Conservation (phyloP, 2,797 vertebrate species). For the Smutsia temminckii region DNA sequence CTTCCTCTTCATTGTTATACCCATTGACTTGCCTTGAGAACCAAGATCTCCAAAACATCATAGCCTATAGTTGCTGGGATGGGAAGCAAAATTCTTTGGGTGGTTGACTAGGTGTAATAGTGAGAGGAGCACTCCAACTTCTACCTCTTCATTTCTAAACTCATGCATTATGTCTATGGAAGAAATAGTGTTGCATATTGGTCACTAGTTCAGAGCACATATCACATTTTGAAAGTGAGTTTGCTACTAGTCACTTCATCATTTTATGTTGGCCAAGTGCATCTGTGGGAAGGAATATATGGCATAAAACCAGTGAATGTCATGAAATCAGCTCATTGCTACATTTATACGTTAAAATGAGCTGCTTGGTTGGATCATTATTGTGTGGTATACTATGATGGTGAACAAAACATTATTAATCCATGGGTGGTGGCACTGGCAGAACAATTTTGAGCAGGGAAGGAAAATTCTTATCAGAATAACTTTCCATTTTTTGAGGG, state of each 20-base stretch:
- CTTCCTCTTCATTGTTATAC: background rate
- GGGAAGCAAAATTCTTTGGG: background rate
- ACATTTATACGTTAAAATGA: background rate
- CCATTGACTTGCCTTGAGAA: background rate
- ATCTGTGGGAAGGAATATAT: background rate
- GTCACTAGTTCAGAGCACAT: background rate
- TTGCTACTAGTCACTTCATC: background rate
- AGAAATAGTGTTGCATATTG: background rate
- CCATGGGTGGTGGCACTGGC: background rate
- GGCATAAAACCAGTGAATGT: background rate
- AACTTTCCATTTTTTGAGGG: background rate
- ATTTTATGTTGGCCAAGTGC: background rate
- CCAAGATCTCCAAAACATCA: background rate
- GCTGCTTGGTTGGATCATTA: background rate
- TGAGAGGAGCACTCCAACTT: background rate
- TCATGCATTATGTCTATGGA: background rate
- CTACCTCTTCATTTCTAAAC: slow-evolving; percentile 13
- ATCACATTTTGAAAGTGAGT: background rate
- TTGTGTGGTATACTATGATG: background rate
- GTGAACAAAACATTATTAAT: background rate
- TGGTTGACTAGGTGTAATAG: background rate
- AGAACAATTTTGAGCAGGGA: background rate
- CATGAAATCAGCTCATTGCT: background rate
- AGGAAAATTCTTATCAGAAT: background rate
- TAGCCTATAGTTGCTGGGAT: background rate